A percentile compares a stretch with the other conserved stretches of the same genome.
Conservation (phyloP, 1,140 invertebrate genomes). For the Bacillus rossius region DNA sequence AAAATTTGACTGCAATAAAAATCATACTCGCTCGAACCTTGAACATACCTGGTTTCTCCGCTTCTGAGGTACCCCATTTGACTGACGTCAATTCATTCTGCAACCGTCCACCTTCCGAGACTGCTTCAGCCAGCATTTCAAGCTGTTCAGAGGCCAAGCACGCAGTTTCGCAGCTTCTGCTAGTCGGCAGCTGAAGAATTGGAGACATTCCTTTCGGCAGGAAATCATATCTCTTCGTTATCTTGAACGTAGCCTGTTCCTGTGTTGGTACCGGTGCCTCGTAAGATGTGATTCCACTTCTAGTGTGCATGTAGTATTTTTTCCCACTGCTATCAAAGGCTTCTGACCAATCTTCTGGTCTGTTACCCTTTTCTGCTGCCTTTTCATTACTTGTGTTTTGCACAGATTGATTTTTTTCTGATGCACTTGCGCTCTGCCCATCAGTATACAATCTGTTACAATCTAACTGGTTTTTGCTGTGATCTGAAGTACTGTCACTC, state of each 20-base stretch:
- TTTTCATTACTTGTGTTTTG: background rate
- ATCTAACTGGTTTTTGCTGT: too few relatives aligned
- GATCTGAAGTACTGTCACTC: too few relatives aligned
- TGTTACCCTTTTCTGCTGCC: background rate
- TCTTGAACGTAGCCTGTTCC: constrained; percentile 9
- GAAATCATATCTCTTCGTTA: constrained; percentile 32
- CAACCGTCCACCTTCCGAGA: background rate
- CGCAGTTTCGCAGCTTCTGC: constrained; percentile 24
- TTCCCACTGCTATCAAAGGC: background rate
- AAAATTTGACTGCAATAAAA: too few relatives aligned
- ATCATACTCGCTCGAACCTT: too few relatives aligned
- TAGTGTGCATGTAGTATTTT: constrained; percentile 3
- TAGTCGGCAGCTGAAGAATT: constrained; percentile 29
- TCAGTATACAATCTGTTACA: too few relatives aligned
- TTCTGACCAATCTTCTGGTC: background rate
- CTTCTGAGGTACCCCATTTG: constrained; percentile 36
- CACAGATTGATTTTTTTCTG: too few relatives aligned
- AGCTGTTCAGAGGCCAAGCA: constrained; percentile 24
- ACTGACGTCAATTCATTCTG: constrained; percentile 31
- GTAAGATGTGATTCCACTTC: constrained; percentile 1
- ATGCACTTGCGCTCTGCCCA: too few relatives aligned
- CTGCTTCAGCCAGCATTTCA: background rate
- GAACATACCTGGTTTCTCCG: too few relatives aligned
- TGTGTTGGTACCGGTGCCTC: background rate
- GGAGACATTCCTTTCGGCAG: constrained; percentile 42